Conservation (phyloP, 1,140 invertebrate species). For the Zophobas morio region DNA sequence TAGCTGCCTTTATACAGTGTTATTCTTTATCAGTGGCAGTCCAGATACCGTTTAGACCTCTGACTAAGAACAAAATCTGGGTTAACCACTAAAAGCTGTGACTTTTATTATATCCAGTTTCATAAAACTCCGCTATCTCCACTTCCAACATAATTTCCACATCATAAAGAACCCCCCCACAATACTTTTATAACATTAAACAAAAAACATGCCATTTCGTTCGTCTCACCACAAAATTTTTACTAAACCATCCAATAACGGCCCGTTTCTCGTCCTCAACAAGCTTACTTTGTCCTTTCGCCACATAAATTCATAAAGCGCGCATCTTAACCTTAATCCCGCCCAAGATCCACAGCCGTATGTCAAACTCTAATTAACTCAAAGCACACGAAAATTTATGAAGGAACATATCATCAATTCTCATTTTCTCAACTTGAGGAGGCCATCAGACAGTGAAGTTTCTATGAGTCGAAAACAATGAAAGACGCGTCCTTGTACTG, state of each 20-base stretch:
- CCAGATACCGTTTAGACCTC: background rate
- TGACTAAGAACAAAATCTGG: slow-evolving; percentile 7
- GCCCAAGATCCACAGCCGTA: background rate
- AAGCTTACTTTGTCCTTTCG: background rate
- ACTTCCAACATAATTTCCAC: slow-evolving; percentile 24
- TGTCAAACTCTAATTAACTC: slow-evolving; percentile 6
- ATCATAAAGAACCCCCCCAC: slow-evolving; percentile 10
- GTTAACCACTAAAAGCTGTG: slow-evolving; percentile 27
- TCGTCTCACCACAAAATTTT: background rate
- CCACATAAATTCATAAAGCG: slow-evolving; percentile 5
- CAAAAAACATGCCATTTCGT: background rate
- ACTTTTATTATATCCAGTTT: slow-evolving; percentile 39
- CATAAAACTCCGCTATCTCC: slow-evolving; percentile 23
- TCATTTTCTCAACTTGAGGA: slow-evolving; percentile 18
- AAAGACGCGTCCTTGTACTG: slow-evolving; percentile 29
- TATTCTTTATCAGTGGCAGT: no score
- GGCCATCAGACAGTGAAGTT: slow-evolving; percentile 13
- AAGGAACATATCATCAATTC: slow-evolving; percentile 22
- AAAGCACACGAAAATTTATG: slow-evolving; percentile 4
- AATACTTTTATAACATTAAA: background rate
- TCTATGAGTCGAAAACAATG: slow-evolving; percentile 13
- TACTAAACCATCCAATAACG: background rate
- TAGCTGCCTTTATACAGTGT: no score
- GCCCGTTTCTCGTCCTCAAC: slow-evolving; percentile 3
- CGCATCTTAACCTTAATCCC: background rate